Evolutionary conservation across 2,888 invertebrate genomes (phyloP).

Genomic region (Sesia bembeciformis): DNA sequence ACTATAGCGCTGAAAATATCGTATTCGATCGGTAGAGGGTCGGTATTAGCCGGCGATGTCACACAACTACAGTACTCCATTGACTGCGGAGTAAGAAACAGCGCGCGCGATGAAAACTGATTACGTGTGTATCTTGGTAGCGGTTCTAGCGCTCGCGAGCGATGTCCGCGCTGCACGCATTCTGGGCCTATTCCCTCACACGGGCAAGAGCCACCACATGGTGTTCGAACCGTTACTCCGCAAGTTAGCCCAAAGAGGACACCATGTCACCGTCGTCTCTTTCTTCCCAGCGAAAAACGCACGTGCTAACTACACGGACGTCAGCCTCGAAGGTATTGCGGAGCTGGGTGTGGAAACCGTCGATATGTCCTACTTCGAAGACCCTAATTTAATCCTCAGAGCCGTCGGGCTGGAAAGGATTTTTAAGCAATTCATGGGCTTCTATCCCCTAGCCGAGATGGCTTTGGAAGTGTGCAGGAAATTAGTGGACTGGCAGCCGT

Average conservation of each 20-base stretch:
- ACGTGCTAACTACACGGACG: conserved; percentile 53
- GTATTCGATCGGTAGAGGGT: conserved; percentile 4
- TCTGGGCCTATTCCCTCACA: conserved; percentile 74
- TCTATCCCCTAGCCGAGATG: conserved; percentile 37
- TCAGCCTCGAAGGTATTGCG: conserved; percentile 56
- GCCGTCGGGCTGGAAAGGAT: conserved; percentile 32
- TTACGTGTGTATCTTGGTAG: conserved; percentile 15
- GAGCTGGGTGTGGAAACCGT: conserved; percentile 40
- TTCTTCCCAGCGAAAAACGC: conserved; percentile 70
- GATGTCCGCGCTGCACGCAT: conserved; percentile 55
- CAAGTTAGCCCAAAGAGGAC: conserved; percentile 71
- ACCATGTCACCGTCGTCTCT: conserved; percentile 75
- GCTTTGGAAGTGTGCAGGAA: conserved; percentile 48
- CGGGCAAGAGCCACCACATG: conserved; percentile 77
- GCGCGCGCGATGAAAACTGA: conserved; percentile 30
- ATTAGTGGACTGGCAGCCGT: conserved; percentile 43
- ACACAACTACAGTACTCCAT: conserved; percentile 11
- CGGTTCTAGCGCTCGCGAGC: conserved; percentile 24
- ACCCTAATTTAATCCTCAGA: conserved; percentile 21
- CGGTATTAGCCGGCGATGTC: conserved; percentile 3
- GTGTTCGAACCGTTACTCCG: conserved; percentile 73
- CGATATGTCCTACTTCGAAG: conserved; percentile 37
- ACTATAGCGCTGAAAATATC: conserved; percentile 21
- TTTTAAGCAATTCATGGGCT: conserved; percentile 31
- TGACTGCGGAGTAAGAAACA: conserved; percentile 10